Percentiles rank a stretch among this genome's conserved stretches.
These are phyloP conservation scores for Chlorops oryzae DNA, from an alignment of 1,140 invertebrate genomes.

Conservation along the genomic window DNA sequence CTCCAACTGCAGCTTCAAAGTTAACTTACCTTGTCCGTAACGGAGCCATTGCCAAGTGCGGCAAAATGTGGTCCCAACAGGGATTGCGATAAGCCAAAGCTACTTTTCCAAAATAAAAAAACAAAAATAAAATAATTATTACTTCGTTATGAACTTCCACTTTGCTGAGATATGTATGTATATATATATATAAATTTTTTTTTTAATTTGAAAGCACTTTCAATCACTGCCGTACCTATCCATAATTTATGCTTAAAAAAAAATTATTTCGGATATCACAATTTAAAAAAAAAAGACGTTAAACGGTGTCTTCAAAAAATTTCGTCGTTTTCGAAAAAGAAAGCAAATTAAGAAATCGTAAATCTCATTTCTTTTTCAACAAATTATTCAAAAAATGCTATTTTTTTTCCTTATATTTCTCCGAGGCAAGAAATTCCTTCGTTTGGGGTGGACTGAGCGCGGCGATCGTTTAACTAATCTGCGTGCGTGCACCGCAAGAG, in stretches of 20 bases:
- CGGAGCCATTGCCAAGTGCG: conserved; percentile 43
- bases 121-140: not conserved
- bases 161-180: not conserved
- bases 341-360: conserved; percentile 16
- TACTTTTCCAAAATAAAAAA: conserved; percentile 12
- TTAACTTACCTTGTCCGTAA: conserved; percentile 35
- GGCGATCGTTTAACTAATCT: conserved; percentile 40
- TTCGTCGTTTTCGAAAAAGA: conserved; percentile 18
- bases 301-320: no score
- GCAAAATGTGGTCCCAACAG: conserved; percentile 42
- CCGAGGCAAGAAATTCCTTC: no score
- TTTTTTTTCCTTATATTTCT: conserved; percentile 27
- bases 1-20: no score
- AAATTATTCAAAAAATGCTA: no score
- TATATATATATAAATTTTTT: no score
- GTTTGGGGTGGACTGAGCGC: conserved; percentile 45
- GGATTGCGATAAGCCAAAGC: conserved; percentile 33
- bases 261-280: no score
- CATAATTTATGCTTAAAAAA: conserved; percentile 26
- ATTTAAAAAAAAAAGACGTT: no score
- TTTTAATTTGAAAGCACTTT: no score
- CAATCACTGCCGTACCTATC: conserved; percentile 33
- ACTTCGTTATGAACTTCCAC: not conserved
- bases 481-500: conserved; percentile 16
- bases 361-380: conserved; percentile 13